Conservation (phyloP, 2,113 vertebrate genomes). For the Pelecanoides urinatrix region DNA sequence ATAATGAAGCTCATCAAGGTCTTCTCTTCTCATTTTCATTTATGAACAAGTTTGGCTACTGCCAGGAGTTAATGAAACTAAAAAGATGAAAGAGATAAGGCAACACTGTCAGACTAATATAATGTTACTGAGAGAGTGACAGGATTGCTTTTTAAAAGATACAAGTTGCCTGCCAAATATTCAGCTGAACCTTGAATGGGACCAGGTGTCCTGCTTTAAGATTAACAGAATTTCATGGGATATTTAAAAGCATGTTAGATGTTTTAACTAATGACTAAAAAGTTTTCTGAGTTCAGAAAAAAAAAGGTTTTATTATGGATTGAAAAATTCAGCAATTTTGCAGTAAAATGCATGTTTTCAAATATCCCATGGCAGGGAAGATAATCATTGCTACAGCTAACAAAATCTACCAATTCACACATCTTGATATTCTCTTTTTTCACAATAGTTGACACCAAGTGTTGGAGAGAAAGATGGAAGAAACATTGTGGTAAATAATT, state of each 20-base stretch:
- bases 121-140: not conserved
- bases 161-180: not conserved
- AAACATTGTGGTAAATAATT: not conserved
- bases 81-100: not conserved
- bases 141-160: not conserved
- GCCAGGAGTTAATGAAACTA: constrained; percentile 27
- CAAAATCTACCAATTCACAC: not conserved
- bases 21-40: constrained; percentile 40
- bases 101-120: not conserved
- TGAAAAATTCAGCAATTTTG: not conserved
- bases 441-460: not conserved
- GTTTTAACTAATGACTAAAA: not conserved
- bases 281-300: not conserved
- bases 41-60: not conserved
- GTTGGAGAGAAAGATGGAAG: not conserved
- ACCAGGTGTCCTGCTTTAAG: not conserved
- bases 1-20: constrained; percentile 58
- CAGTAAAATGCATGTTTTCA: not conserved
- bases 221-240: not conserved
- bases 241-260: not conserved
- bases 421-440: not conserved
- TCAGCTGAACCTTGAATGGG: not conserved
- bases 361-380: not conserved
- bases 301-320: not conserved
- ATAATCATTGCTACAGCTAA: not conserved